phyloP scores from a whole-genome alignment of 2,113 vertebrate species.

The Poeciliopsis turrubarensis region DNA sequence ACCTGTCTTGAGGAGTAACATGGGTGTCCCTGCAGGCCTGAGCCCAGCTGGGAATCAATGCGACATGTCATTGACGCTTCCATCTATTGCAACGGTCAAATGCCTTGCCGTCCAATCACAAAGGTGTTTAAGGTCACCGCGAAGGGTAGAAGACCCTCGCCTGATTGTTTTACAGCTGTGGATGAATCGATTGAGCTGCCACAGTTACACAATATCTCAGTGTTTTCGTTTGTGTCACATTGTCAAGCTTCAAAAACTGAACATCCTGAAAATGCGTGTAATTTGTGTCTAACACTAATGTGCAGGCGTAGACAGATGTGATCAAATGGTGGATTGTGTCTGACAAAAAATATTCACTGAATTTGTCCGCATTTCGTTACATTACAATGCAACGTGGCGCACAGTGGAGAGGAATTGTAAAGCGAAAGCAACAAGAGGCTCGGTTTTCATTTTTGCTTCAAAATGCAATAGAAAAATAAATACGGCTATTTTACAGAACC shows the following conservation, averaged over 20 bases:
- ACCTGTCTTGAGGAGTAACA: constrained; percentile 23
- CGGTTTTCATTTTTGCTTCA: not conserved
- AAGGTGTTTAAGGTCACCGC: constrained; percentile 64
- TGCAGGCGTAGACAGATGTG: not conserved
- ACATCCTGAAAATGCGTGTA: not conserved
- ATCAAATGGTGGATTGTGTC: not conserved
- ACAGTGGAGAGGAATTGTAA: not conserved
- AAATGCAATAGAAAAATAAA: not conserved
- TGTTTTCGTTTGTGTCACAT: not conserved
- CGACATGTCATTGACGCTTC: constrained; percentile 60
- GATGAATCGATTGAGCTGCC: constrained; percentile 52
- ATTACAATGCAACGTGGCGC: not conserved
- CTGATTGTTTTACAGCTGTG: constrained; percentile 47
- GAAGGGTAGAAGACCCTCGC: constrained; percentile 46
- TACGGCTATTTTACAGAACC: not conserved
- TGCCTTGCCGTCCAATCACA: constrained; percentile 64
- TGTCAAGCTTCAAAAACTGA: not conserved
- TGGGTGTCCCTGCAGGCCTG: constrained; percentile 24
- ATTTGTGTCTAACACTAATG: not conserved
- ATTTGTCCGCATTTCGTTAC: too few species aligned
- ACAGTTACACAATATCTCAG: constrained; percentile 29
- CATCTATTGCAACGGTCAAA: constrained; percentile 64
- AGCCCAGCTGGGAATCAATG: constrained; percentile 66
- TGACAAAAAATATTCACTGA: not conserved
- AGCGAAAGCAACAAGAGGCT: not conserved